Evolutionary conservation across 2,113 vertebrate genomes (phyloP).

Genomic region (Myrmophylax atrothorax): DNA sequence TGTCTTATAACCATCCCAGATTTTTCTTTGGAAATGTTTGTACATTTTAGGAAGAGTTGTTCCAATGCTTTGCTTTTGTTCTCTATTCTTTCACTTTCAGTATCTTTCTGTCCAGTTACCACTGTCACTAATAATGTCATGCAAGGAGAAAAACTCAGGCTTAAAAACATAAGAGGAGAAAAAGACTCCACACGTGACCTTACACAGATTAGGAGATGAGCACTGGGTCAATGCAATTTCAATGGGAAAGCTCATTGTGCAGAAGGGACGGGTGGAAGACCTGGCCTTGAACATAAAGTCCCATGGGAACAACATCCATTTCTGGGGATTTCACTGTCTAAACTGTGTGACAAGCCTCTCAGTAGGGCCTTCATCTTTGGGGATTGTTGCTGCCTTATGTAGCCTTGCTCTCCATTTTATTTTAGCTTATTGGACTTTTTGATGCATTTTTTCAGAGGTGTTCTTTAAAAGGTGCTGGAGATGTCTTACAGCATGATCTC

Average conservation of each 20-base stretch:
- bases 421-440: background rate
- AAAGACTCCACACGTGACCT: fast-evolving
- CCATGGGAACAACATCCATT: background rate
- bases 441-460: background rate
- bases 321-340: background rate
- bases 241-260: background rate
- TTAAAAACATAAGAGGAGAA: background rate
- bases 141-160: background rate
- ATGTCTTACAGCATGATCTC: background rate
- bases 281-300: background rate
- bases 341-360: background rate
- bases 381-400: background rate
- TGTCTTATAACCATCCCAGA: background rate
- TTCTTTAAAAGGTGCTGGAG: background rate
- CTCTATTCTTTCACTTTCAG: background rate
- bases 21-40: background rate
- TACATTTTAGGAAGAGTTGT: background rate
- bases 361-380: background rate
- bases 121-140: background rate
- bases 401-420: background rate
- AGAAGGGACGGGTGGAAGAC: background rate
- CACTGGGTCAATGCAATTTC: background rate
- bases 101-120: background rate
- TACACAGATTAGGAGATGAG: fast-evolving
- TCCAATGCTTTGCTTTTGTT: background rate